Evolutionary conservation across 1,140 invertebrate species (phyloP), one percentile per base, ranked within the genome.

Genomic region (Philotrypesis tridentata): DNA sequence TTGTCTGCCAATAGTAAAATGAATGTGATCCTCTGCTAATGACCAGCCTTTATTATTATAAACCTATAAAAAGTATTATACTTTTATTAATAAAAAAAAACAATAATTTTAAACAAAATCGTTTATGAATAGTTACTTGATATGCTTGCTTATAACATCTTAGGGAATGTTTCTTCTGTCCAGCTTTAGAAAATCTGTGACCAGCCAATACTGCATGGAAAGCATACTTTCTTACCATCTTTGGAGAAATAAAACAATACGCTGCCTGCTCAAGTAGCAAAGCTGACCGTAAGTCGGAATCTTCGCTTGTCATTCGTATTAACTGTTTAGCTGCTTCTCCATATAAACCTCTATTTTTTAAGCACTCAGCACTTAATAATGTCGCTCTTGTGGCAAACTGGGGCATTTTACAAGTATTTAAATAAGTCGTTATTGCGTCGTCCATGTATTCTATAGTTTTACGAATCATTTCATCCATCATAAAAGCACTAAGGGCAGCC

Each of bases 121-220:
- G 9, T 37, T 37, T 37, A 37, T 37, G 9, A 5, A 37, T 37
- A 9, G 9, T 21, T 86, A 96, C 96, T 93, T 98, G 97, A 92
- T 97, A 95, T 27, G 98, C 97, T 92, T 98, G 97, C 82, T 95
- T 95, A 88, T 99, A 99, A 86, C 97, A 97, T 82, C 97, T 92
- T 71, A 98, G 93, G 0, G 97, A 96, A 92, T 99, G 98, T 88
- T 95, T 96, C 78, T 95, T 95, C 88, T 98, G 97, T 0, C 96
- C 96, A 17, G 97, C 96, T 91, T 99, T 98, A 5, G 96, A 96
- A 90, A 95, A 99, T 79, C 98, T 93, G 90, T 99, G 97, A 5
- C 98, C 98, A 70, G 98, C 97, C 21, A 99, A 92, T 25, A 99
- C 97, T 93, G 98, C 96, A 88, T 99, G 97, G 90, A 99, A 99